phyloP scores from a whole-genome alignment of 2,888 invertebrate genomes.

The Zaprionus obscuricornis region DNA sequence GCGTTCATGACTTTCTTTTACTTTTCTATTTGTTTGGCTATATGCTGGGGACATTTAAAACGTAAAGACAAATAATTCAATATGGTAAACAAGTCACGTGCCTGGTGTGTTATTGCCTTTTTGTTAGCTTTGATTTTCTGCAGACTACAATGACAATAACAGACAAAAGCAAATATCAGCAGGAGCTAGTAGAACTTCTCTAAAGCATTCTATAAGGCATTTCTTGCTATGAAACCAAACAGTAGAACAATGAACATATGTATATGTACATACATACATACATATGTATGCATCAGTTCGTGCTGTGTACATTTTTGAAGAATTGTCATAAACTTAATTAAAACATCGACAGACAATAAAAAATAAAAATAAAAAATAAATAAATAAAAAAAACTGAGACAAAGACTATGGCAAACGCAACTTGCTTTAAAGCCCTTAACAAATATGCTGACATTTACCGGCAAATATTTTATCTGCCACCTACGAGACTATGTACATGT shows the following conservation, averaged over 20 bases:
- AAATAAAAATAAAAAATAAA: too few species aligned
- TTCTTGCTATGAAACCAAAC: too few species aligned
- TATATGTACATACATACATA: neutral
- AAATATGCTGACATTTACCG: slow-evolving; percentile 22
- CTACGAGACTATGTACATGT: too few species aligned
- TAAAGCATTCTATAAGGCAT: too few species aligned
- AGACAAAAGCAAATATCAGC: slow-evolving; percentile 16
- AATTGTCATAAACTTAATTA: slow-evolving; percentile 75
- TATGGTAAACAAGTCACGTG: slow-evolving; percentile 81
- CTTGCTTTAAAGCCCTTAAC: slow-evolving; percentile 32
- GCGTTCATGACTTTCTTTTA: neutral
- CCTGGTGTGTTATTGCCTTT: slow-evolving; percentile 68
- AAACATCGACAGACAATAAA: slow-evolving; percentile 63
- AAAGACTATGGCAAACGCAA: slow-evolving; percentile 36
- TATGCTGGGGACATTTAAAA: slow-evolving; percentile 53
- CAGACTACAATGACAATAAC: slow-evolving; percentile 33
- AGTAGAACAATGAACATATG: neutral
- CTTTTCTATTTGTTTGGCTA: neutral
- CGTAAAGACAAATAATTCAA: slow-evolving; percentile 73
- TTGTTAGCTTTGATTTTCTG: slow-evolving; percentile 60
- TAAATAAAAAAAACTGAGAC: too few species aligned
- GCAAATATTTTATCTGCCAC: slow-evolving; percentile 45
- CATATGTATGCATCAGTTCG: neutral
- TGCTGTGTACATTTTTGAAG: neutral
- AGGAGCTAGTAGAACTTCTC: too few species aligned